Conservation (phyloP, 2,113 vertebrate genomes). For the Phrynocephalus versicolor region DNA sequence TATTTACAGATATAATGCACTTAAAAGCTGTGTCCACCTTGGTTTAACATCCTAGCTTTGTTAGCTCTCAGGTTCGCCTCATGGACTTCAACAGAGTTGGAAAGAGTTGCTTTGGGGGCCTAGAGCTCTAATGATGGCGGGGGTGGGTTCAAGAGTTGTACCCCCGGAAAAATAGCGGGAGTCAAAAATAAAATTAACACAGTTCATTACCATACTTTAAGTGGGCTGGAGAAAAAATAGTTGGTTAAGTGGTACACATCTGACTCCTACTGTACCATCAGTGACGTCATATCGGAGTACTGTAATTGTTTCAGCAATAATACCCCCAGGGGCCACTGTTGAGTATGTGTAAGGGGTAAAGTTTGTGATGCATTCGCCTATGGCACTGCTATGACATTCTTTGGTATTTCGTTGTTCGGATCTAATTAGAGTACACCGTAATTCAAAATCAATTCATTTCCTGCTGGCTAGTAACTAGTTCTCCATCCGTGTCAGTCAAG, state of each 20-base stretch:
- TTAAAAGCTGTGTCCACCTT: no score
- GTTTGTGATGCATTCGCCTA: conserved; percentile 44
- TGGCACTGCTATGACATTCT: conserved; percentile 49
- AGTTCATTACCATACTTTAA: no score
- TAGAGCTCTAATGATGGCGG: no score
- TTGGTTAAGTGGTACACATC: conserved; percentile 40
- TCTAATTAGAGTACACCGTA: conserved; percentile 69
- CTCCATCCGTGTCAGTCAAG: conserved; percentile 51
- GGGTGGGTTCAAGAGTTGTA: no score
- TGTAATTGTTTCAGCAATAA: conserved; percentile 53
- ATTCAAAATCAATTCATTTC: conserved; percentile 74
- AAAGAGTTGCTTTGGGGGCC: no score
- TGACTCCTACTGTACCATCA: neutral
- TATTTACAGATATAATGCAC: no score
- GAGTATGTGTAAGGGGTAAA: conserved; percentile 45
- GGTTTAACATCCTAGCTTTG: no score
- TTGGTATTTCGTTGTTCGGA: conserved; percentile 62
- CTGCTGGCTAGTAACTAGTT: conserved; percentile 65
- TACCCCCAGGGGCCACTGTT: conserved; percentile 45
- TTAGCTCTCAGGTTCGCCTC: no score
- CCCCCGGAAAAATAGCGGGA: no score
- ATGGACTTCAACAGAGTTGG: no score
- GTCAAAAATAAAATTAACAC: no score
- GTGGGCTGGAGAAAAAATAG: conserved; percentile 48
- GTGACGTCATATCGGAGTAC: conserved; percentile 30